Base-by-base conservation (phyloP, 2,113 vertebrate species). In the zebrafish (Danio rerio) region DNA sequence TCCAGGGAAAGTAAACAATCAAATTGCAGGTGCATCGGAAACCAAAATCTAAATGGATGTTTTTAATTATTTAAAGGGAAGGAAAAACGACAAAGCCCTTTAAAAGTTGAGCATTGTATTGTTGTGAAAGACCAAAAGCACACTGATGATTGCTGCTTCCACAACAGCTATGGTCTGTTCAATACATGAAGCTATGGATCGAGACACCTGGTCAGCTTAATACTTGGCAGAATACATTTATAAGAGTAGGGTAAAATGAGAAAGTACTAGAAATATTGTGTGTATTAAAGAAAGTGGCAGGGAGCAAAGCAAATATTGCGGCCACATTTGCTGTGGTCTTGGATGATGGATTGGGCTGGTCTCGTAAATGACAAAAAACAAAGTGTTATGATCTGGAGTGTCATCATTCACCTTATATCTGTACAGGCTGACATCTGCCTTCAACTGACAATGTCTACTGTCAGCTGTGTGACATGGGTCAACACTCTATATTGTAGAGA, bases 1-100 rank as follows among this genome's bases (percentile, higher is more conserved):
- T 9, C 49, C 20, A 31, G 12, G 47, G 49, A 71, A 52, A 52
- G 69, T 71, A 71, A 71, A 71, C 47, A 52, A 71, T 21, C 68
- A 71, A 71, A 52, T 71, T 49, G 47, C 68, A 52, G 49, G 49
- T 71, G 69, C 69, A 31, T 15, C 47, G 18, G n/a, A 71, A 71
- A 71, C 20, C 49, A 31, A 71, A 71, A 52, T 71, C 49, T 52
- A 71, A 71, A 71, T 20, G 66, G n/a, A 49, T 49, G 66, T 69
- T 69, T 69, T 20, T 20, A 69, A 69, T 69, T 69, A 12, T 69
- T 49, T 69, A 69, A 71, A 52, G 6, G 12, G 5, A 71, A 31
- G 18, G 0, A 15, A 52, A 71, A 31, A 52, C 31, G 18, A 52
- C 20, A 52, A 31, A 52, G 4, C 9, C 13, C 4, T 71, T 50